Evolutionary conservation across 2,888 invertebrate genomes (phyloP).

Genomic region (Andrena fulva): DNA sequence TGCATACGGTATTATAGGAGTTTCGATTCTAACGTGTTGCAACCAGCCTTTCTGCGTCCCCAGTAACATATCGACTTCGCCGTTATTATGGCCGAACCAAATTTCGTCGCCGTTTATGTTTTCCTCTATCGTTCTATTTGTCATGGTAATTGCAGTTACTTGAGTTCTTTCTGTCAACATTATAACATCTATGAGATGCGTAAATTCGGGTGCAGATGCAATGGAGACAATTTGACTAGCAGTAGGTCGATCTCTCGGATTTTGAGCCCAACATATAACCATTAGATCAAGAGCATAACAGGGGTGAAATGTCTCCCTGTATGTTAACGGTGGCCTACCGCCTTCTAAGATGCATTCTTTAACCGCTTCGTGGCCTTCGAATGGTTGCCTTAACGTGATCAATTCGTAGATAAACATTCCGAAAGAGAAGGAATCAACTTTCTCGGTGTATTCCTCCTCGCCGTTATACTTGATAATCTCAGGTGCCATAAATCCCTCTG

Average conservation of each 20-base stretch:
- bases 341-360: slow-evolving; percentile 99
- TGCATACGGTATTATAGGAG: slow-evolving; percentile 88
- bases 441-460: slow-evolving; percentile 99
- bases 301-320: slow-evolving; percentile 93
- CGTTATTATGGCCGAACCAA: slow-evolving; percentile 90
- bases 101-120: slow-evolving; percentile 86
- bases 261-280: slow-evolving; percentile 98
- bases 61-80: slow-evolving; percentile 88
- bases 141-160: slow-evolving; percentile 86
- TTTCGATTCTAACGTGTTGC: slow-evolving; percentile 86
- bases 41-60: slow-evolving; percentile 87
- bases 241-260: slow-evolving; percentile 94
- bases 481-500: slow-evolving; percentile 99
- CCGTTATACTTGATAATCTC: slow-evolving; percentile 99
- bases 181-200: slow-evolving; percentile 93
- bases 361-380: slow-evolving; percentile 98
- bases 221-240: slow-evolving; percentile 98
- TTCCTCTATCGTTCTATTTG: slow-evolving; percentile 79
- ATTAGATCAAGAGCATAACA: slow-evolving; percentile 96
- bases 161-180: slow-evolving; percentile 89
- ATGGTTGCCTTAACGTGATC: slow-evolving; percentile 96
- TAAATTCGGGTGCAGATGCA: slow-evolving; percentile 96
- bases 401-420: slow-evolving; percentile 99
- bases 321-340: slow-evolving; percentile 94
- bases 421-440: slow-evolving; percentile 99